Base-by-base conservation (phyloP, 2,888 invertebrate genomes). In the Julus scanicus region DNA sequence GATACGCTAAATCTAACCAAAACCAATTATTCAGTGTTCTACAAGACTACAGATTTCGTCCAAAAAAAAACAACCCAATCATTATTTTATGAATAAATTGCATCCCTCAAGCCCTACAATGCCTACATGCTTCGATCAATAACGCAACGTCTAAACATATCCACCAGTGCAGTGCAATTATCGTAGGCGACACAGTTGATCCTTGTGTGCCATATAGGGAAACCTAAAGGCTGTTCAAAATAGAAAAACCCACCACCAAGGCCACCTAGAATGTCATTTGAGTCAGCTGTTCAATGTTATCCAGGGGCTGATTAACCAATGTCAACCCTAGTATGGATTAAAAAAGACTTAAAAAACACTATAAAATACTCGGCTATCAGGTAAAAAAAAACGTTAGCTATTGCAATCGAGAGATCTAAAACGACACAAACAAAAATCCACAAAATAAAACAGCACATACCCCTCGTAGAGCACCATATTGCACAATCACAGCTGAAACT, bases 271-370 rank as follows among this genome's bases (percentile, higher is more conserved):
- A 80, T 80, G 80, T 80, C 80, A 80, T 80, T 37, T 37, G 2
- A 80, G 80, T 80, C 80, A 80, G 80, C 80, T 80, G 80, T 80
- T 80, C 80, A 80, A 80, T 80, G 80, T 37, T 80, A 80, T 80
- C 80, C 37, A 80, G 80, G 80, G 80, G 80, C 80, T 13, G 5
- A 71, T 29, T 29, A 29, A 29, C 29, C 29, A 29, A 29, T 29
- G 29, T 29, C 29, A 29, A 29, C 29, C 29, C 29, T 29, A 29
- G 29, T 1, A 29, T 29, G 29, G 29, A 29, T 29, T 29, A 29
- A 29, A 1, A 29, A 29, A 29, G 29, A 29, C 29, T n/a, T n/a
- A n/a, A n/a, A 57, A 57, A 0, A 57, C n/a, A 57, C n/a, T 8
- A 9, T 71, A 63, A 63, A 63, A 63, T 9, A 29, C 29, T 9